Evolutionary conservation across 2,888 invertebrate species (phyloP), one percentile per base, ranked within the genome.

Genomic region (Scelioninae gen. 1): DNA sequence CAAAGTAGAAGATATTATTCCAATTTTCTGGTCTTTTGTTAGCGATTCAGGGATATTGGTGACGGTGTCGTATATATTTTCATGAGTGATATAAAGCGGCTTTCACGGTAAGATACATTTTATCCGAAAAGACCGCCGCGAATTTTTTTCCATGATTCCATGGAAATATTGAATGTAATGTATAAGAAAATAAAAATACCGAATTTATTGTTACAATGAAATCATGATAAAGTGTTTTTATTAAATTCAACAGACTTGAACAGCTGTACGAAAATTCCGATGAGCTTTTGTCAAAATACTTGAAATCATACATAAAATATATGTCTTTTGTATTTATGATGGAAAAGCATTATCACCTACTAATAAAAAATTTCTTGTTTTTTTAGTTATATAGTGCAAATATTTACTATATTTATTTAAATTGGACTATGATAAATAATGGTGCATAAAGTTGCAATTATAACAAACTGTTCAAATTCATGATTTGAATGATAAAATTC

Each of bases 1-100:
- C 29, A 15, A 38, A 32, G 47, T 65, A 23, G 43, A 63, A 63
- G 23, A 45, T 32, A 45, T 53, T 74, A 74, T 63, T 56, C 55
- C 55, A 68, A 68, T 68, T 68, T 68, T 68, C 68, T 13, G 38
- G 29, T 23, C 40, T 66, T 53, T 66, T 40, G 23, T 40, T 34
- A 53, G 16, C 13, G 5, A 65, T 51, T 53, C 47, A n/a, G n/a
- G 11, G 23, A 40, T 66, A 51, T 66, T 31, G 51, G 51, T 31
- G 38, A 15, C 45, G 45, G 11, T 16, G 40, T 56, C 23, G 29
- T 38, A 31, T 32, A 45, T 56, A 56, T 68, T 55, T 45, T 45
- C 68, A 55, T n/a, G 32, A 56, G 32, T 68, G 45, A 56, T 68
- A 23, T 23, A 68, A 56, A 53, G 32, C 34, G 10, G 58, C 23